phyloP scores from a whole-genome alignment of 1,140 invertebrate genomes.

The Megalonaias nervosa region DNA sequence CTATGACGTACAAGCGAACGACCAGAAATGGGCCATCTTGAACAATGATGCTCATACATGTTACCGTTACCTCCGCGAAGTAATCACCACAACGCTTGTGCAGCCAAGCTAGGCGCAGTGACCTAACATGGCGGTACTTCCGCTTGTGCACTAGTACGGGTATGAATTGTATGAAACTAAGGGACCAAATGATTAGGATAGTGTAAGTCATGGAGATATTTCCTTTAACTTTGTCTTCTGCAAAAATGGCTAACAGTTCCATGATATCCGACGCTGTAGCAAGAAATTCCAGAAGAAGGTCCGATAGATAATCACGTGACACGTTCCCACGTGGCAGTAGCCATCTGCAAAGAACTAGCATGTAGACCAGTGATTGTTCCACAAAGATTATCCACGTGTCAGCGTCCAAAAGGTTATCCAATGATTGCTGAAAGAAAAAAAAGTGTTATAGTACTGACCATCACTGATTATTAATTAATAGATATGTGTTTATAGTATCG shows the following conservation, averaged over 20 bases:
- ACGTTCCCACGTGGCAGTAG: conserved; percentile 87
- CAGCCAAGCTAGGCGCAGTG: conserved; percentile 2
- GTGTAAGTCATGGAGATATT: conserved; percentile 33
- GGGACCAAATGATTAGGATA: conserved; percentile 73
- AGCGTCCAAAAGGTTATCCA: conserved; percentile 11
- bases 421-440: not conserved
- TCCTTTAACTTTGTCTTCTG: conserved; percentile 46
- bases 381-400: conserved; percentile 71
- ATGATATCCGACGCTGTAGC: conserved; percentile 93
- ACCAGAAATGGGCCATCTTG: conserved; percentile 87
- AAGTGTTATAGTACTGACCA: not conserved
- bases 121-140: conserved; percentile 9
- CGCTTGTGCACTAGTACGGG: conserved; percentile 25
- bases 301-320: conserved; percentile 90
- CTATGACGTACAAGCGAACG: conserved; percentile 85
- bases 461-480: not conserved
- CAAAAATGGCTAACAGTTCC: conserved; percentile 94
- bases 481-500: not conserved
- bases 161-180: conserved; percentile 83
- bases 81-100: conserved; percentile 12
- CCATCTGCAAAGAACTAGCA: conserved; percentile 88
- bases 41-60: conserved; percentile 32
- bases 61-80: conserved; percentile 22
- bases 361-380: conserved; percentile 89
- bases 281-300: conserved; percentile 82